Evolutionary conservation across 2,888 invertebrate species (phyloP), one percentile per base, ranked within the genome.

Genomic region (Deilephila porcellus): DNA sequence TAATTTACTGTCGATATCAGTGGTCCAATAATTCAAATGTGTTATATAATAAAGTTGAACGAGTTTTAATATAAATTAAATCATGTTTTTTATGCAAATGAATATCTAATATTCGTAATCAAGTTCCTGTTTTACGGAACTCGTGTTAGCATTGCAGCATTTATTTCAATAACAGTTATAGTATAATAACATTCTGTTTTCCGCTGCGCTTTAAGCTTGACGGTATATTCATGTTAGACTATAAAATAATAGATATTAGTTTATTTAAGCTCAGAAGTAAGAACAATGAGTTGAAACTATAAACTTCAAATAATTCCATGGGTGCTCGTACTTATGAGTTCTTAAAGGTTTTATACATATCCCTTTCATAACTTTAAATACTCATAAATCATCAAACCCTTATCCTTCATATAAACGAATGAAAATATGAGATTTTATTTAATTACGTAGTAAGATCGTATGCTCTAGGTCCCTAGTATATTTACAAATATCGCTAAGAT

Each of bases 51-150:
- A 14, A 37, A 52, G 17, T 67, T 25, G 25, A 67, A 14, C 52
- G 52, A 17, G 25, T 67, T 67, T 52, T 52, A 67, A 45, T 29
- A 45, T 67, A 45, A 64, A 67, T 20, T 25, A 25, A 67, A 52
- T 52, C 52, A 52, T 67, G 45, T 67, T 45, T 63, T n/a, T 5
- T 45, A 67, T 45, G 64, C 45, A 45, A 67, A 67, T 67, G 11
- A 14, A 67, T 67, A 67, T 67, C 4, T 45, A 52, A 52, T 52
- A 67, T 52, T 25, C 11, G 20, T 64, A 37, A 4, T 20, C 20
- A 20, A 67, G 45, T 67, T 67, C 25, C 25, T 67, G 67, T 25
- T 67, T 52, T 67, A 25, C 52, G 25, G 17, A 52, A 67, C 67
- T 52, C 25, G 25, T 3, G 17, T 52, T 25, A 56, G 17, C 56